Conservation (phyloP, 2,113 vertebrate genomes). For the Gallinago media region DNA sequence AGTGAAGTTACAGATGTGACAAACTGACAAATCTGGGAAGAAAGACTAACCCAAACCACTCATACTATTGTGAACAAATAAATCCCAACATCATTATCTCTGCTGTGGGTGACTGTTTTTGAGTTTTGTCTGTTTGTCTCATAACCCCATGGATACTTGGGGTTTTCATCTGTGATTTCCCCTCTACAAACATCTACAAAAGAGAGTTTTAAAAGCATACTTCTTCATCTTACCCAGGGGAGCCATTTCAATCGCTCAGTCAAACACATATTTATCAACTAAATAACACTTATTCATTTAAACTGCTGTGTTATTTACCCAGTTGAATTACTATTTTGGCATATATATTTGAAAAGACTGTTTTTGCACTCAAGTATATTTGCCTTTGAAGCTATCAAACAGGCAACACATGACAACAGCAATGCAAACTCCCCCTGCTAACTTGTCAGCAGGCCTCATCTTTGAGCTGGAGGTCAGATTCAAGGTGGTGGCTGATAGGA, state of each 20-base stretch:
- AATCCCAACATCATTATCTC: background rate
- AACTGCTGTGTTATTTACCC: constrained; percentile 63
- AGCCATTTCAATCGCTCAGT: constrained; percentile 57
- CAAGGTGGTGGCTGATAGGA: constrained; percentile 22
- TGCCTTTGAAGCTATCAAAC: constrained; percentile 24
- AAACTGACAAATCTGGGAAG: constrained; percentile 20
- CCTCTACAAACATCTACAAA: constrained; percentile 11
- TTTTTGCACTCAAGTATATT: constrained; percentile 8
- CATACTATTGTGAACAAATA: background rate
- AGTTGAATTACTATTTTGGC: constrained; percentile 71
- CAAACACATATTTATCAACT: constrained; percentile 67
- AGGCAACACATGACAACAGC: background rate
- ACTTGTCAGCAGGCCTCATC: constrained; percentile 26
- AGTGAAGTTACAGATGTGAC: constrained; percentile 5
- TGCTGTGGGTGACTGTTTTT: background rate
- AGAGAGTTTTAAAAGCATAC: constrained; percentile 42
- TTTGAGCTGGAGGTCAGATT: constrained; percentile 5
- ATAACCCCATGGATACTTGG: background rate
- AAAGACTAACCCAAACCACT: background rate
- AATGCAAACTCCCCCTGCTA: background rate
- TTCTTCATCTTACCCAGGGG: constrained; percentile 60
- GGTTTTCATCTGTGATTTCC: background rate
- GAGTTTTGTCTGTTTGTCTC: background rate
- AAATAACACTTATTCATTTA: constrained; percentile 73
- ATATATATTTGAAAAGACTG: constrained; percentile 51